Conservation (phyloP, 2,888 invertebrate genomes). For the Apamea epomidion region DNA sequence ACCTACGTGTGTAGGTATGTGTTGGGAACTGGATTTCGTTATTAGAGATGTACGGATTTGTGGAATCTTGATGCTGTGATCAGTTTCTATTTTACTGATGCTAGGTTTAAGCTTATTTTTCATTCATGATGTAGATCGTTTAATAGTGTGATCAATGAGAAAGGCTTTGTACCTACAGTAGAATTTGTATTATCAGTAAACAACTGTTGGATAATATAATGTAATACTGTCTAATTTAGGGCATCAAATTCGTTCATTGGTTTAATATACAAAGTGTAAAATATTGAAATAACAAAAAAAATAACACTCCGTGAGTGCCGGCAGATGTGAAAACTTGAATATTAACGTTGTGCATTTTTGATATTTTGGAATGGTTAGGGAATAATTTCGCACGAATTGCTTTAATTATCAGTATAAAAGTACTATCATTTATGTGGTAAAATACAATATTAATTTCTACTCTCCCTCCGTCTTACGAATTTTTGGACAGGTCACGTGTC, state of each 20-base stretch:
- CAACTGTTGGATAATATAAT: background rate
- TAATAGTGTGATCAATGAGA: background rate
- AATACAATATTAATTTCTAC: no score
- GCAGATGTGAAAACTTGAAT: no score
- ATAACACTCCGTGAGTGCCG: no score
- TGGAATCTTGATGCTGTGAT: conserved; percentile 37
- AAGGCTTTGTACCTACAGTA: background rate
- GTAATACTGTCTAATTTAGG: no score
- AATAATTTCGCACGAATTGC: no score
- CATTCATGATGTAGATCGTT: background rate
- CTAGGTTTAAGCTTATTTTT: background rate
- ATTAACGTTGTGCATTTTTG: no score
- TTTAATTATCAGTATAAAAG: no score
- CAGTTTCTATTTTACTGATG: background rate
- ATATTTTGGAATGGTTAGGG: no score
- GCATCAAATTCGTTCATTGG: background rate
- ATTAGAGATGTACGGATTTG: conserved; percentile 51
- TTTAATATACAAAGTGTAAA: background rate
- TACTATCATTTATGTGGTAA: no score
- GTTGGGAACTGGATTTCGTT: conserved; percentile 29
- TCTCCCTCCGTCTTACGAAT: no score
- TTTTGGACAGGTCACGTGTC: no score
- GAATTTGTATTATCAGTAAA: background rate
- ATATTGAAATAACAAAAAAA: background rate
- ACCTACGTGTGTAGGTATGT: background rate